Percentiles rank a stretch among this genome's conserved stretches.
Conservation (phyloP, 2,113 vertebrate species). For the Sturnus vulgaris region DNA sequence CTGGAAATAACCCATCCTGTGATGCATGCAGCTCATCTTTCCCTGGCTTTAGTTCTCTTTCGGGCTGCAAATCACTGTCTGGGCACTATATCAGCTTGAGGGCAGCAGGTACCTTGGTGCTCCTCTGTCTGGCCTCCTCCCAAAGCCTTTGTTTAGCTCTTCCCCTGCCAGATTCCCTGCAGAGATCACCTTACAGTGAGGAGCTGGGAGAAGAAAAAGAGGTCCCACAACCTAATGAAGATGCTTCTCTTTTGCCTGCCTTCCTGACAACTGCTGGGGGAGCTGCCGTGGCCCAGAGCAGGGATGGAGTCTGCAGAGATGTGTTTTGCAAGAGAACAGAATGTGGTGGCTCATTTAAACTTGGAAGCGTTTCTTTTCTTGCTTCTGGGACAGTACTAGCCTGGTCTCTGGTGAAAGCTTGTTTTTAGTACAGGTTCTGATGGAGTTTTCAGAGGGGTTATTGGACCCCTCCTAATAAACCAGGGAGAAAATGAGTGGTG, state of each 20-base stretch:
- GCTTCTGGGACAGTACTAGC: neutral
- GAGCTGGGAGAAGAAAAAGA: neutral
- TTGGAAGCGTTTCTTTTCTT: neutral
- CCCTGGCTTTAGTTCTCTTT: constrained; percentile 6
- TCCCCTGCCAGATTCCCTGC: neutral
- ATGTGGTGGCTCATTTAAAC: neutral
- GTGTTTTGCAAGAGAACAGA: neutral
- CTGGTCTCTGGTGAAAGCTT: neutral
- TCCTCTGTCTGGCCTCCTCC: constrained; percentile 8
- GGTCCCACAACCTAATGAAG: neutral
- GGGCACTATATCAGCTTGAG: neutral
- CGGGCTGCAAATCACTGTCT: neutral
- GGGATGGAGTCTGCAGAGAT: neutral
- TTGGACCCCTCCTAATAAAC: neutral
- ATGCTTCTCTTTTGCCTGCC: neutral
- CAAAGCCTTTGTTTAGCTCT: constrained; percentile 33
- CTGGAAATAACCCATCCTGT: constrained; percentile 11
- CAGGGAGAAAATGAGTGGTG: neutral
- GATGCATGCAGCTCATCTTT: neutral
- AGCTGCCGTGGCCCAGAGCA: neutral
- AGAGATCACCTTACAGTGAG: neutral
- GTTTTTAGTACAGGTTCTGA: neutral
- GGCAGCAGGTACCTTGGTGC: neutral
- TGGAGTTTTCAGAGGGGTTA: neutral
- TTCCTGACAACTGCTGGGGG: neutral